phyloP scores from a whole-genome alignment of 2,797 vertebrate species.

The Apodemus agrarius region DNA sequence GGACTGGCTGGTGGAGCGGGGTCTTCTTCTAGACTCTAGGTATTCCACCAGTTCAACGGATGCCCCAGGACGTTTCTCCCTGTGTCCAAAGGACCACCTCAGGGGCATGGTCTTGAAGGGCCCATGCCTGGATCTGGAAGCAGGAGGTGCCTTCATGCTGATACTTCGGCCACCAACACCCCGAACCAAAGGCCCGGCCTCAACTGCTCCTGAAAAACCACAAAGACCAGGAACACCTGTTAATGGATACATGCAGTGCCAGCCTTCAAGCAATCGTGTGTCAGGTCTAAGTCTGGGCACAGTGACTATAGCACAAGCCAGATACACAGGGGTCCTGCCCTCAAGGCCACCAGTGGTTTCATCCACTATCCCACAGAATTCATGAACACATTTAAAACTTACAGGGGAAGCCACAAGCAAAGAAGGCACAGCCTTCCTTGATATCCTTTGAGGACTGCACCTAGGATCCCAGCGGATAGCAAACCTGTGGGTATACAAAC shows the following conservation, averaged over 20 bases:
- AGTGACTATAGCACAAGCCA: not conserved
- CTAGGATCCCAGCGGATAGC: not conserved
- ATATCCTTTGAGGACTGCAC: not conserved
- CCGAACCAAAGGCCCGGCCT: constrained; percentile 87
- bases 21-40: constrained; percentile 93
- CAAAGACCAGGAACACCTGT: not conserved
- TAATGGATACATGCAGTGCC: fast-evolving
- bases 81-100: constrained; percentile 92
- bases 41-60: constrained; percentile 92
- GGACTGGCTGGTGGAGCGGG: constrained; percentile 91
- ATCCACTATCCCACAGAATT: not conserved
- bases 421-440: not conserved
- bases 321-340: not conserved
- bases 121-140: constrained; percentile 85
- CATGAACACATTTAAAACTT: not conserved
- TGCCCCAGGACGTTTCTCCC: constrained; percentile 85
- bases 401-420: not conserved
- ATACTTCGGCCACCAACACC: constrained; percentile 90
- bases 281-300: fast-evolving
- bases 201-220: constrained; percentile 88
- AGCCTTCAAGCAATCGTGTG: fast-evolving
- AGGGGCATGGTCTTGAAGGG: constrained; percentile 89
- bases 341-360: not conserved
- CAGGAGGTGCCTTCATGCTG: constrained; percentile 90
- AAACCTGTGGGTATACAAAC: not conserved